Evolutionary conservation across 1,140 invertebrate species (phyloP), one percentile per base, ranked within the genome.

Genomic region (Cylas formicarius): DNA sequence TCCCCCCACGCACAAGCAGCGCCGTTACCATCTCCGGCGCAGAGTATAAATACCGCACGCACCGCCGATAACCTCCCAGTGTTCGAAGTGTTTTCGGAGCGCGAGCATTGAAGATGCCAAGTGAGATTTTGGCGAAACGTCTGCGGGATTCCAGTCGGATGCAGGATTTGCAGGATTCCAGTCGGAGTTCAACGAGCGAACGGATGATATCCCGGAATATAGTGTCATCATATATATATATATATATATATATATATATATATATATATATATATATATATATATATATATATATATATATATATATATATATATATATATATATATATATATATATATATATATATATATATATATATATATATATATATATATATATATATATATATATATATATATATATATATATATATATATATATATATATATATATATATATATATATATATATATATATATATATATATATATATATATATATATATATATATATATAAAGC

Each of bases 291-390:
- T n/a, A 27, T 13, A 27, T n/a, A 27, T 27, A 10, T 27, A n/a
- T 27, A n/a, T 4, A 10, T 27, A n/a, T n/a, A 27, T n/a, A 27
- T 27, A n/a, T 29, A 29, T 29, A 29, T 29, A 29, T 29, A 29
- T 29, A 29, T 29, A 29, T 29, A 29, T 29, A 29, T 29, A 29
- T 29, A 29, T 29, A 29, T 29, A 29, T 29, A 29, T 29, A 29
- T 29, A 29, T 29, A 29, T 29, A 29, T 29, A 29, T 29, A 29
- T 29, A 29, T 29, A 29, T 29, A 29, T 29, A 29, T 29, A 29
- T 29, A 29, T 29, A 29, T 29, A 29, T 29, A 29, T 29, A 29
- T 29, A 29, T 29, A 29, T 29, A 29, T 29, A 29, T 9, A 29
- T 29, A 29, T 29, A 29, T 9, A 29, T 29, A 29, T 29, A 29